These are phyloP conservation scores for Naja naja DNA, from an alignment of 2,113 vertebrate genomes.

Conservation along the genomic window DNA sequence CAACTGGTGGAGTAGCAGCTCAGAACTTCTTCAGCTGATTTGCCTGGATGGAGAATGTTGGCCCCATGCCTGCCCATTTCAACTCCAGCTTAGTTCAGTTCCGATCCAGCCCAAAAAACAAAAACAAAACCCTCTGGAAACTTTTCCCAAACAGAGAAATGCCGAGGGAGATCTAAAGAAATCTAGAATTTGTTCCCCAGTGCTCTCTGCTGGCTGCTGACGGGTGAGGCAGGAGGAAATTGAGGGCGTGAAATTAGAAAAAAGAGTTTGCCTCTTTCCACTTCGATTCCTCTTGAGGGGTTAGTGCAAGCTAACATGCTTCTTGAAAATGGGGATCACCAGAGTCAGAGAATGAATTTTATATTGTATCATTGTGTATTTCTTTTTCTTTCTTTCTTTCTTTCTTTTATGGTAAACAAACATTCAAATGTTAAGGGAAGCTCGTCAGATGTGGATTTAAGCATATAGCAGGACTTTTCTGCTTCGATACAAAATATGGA, in stretches of 20 bases:
- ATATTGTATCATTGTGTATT: too few relatives aligned
- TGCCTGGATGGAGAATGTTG: too few relatives aligned
- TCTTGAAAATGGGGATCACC: not conserved
- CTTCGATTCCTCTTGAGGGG: not conserved
- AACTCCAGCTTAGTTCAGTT: not conserved
- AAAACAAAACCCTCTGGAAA: too few relatives aligned
- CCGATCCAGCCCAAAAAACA: not conserved
- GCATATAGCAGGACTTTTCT: too few relatives aligned
- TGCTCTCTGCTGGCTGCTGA: not conserved
- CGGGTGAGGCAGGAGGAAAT: not conserved
- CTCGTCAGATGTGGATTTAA: too few relatives aligned
- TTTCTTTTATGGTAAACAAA: too few relatives aligned
- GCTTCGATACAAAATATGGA: too few relatives aligned
- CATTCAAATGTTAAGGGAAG: too few relatives aligned
- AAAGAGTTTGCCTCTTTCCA: not conserved
- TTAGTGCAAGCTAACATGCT: not conserved
- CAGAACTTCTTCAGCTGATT: not conserved
- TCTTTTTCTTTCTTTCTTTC: too few relatives aligned
- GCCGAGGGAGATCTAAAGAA: not conserved
- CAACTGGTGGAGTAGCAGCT: not conserved
- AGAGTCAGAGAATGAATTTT: not conserved
- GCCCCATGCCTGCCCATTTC: not conserved
- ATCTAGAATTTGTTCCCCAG: not conserved
- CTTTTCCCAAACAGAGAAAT: not conserved
- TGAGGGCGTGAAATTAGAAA: not conserved